Base-by-base conservation (phyloP, 2,888 invertebrate genomes). In the Stegophylla sp. region DNA sequence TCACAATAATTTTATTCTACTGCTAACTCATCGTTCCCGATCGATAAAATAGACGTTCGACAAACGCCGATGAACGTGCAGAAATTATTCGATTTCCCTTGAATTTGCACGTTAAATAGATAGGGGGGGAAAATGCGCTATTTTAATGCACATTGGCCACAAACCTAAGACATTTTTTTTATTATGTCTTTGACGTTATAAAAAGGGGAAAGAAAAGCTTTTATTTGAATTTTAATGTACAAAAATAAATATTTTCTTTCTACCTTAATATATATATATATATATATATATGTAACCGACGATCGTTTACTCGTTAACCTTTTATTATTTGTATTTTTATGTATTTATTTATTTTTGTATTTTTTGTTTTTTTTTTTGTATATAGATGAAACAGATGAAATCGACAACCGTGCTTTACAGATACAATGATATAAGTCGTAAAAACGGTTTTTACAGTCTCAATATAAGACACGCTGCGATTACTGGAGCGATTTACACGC, bases 401-500 rank as follows among this genome's bases (percentile, higher is more conserved):
- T 82, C 83, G 81, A 82, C 84, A 1, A 82, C 83, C 41, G 81
- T 84, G 15, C 83, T 84, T 20, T 83, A 83, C 72, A 83, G 83
- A 48, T 83, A 84, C 73, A 82, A 82, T 72, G 82, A 84, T 72
- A 82, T 84, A 17, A 82, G 82, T 53, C 82, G 82, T 34, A 82
- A 83, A 41, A 81, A 88, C 85, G 92, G 92, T 86, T 90, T 91
- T 84, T 91, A 84, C 91, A 79, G 61, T 48, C 61, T 71, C 34
- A 71, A 79, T 61, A 71, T 79, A 79, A 79, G 91, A 86, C 91
- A 92, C 87, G 91, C 92, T 82, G 92, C 92, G 74, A 90, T 92
- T 85, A 91, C 90, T 83, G 91, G 92, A 86, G 92, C 91, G 82
- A 90, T 92, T 85, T 92, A 92, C 86, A 92, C 92, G 82, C 87